Base-by-base conservation (phyloP, 2,888 invertebrate species). In the Rhorus exstirpatorius region DNA sequence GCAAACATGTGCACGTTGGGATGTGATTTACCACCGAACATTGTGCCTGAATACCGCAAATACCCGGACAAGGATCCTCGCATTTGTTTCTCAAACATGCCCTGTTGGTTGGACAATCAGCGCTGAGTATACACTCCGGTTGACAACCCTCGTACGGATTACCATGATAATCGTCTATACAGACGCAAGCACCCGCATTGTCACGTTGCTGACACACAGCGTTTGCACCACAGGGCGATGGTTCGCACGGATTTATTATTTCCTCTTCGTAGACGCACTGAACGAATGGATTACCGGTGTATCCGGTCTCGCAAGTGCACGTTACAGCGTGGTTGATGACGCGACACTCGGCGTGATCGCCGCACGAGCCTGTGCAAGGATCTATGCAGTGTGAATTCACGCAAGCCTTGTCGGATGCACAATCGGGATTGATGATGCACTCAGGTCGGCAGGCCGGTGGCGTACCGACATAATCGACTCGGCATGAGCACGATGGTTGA, bases 121-220 rank as follows among this genome's bases (percentile, higher is more conserved):
- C 96, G 91, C 97, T 97, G 1, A 97, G 94, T 41, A 97, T 96
- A 92, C 98, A 98, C 93, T 98, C 97, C 0, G 97, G 97, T 85
- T 97, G 95, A 89, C 98, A 97, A 53, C 96, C 96, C 92, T 97
- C 96, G 88, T 97, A 97, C 2, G 97, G 97, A 93, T 97, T 97
- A 74, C 97, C 97, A 90, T 95, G 95, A 90, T 97, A 97, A 86
- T 97, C 97, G 88, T 96, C 95, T 83, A 97, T 95, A 89, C 97
- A 98, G 49, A 95, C 95, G 90, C 97, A 97, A 70, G 97, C 95
- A 21, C 97, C 97, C 31, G 96, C 97, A 44, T 96, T 96, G 87
- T 97, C 96, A 83, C 96, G 94, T 91, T 96, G 95, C 88, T 94
- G 95, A 93, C 97, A 96, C 90, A 97, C 93, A 1, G 98, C 97